Evolutionary conservation across 1,140 invertebrate species (phyloP).

Genomic region (Campoletis sonorensis): DNA sequence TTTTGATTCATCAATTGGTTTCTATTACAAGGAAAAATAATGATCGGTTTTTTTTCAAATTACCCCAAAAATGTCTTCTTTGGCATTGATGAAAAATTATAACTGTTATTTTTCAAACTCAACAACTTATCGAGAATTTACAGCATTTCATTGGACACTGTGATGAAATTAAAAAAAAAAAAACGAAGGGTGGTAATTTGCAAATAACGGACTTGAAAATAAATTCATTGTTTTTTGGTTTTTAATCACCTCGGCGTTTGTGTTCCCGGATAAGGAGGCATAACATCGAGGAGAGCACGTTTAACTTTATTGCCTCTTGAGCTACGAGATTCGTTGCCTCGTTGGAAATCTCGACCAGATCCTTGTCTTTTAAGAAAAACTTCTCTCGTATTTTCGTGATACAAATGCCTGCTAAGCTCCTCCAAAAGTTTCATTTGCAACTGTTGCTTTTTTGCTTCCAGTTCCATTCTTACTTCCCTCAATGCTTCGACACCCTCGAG

Average conservation of each 20-base stretch:
- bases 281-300: conserved; percentile 64
- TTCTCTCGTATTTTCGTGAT: conserved; percentile 81
- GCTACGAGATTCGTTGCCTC: conserved; percentile 76
- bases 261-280: conserved; percentile 52
- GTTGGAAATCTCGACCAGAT: conserved; percentile 79
- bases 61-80: too few relatives aligned
- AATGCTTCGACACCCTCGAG: conserved; percentile 89
- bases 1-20: too few relatives aligned
- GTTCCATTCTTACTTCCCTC: conserved; percentile 84
- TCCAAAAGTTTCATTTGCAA: conserved; percentile 84
- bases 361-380: conserved; percentile 80
- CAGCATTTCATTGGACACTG: too few relatives aligned
- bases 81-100: too few relatives aligned
- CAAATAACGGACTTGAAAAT: background rate
- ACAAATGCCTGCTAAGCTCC: conserved; percentile 86
- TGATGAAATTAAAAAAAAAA: background rate
- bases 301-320: conserved; percentile 72
- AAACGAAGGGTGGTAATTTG: conserved; percentile 11
- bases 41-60: too few relatives aligned
- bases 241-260: conserved; percentile 53
- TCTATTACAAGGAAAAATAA: too few relatives aligned
- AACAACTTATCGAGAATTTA: too few relatives aligned
- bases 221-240: background rate
- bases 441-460: conserved; percentile 85
- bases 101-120: too few relatives aligned